phyloP scores from a whole-genome alignment of 2,888 invertebrate species.

The Zeuzera pyrina region DNA sequence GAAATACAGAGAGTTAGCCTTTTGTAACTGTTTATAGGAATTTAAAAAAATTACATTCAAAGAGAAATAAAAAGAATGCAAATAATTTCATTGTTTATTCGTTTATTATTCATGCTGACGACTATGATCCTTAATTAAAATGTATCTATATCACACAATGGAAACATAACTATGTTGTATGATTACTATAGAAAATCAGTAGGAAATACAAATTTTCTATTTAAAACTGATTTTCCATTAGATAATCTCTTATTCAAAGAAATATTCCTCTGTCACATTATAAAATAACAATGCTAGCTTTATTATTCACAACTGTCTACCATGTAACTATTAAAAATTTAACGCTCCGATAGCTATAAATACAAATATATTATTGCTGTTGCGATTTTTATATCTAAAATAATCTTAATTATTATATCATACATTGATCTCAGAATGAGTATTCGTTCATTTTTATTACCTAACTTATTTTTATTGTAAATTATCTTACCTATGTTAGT shows the following conservation, averaged over 20 bases:
- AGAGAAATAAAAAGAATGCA: constrained; percentile 19
- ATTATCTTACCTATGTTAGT: constrained; percentile 59
- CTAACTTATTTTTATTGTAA: constrained; percentile 43
- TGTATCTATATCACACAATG: constrained; percentile 68
- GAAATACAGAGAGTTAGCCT: no score
- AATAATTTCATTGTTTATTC: constrained; percentile 50
- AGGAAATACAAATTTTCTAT: background rate
- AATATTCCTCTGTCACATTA: constrained; percentile 44
- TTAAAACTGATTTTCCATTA: constrained; percentile 1
- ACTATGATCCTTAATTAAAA: constrained; percentile 64
- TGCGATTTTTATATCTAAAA: constrained; percentile 50
- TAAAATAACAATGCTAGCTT: constrained; percentile 64
- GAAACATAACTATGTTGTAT: constrained; percentile 49
- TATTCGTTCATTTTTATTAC: constrained; percentile 59
- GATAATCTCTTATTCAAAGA: constrained; percentile 6
- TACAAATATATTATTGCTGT: constrained; percentile 74
- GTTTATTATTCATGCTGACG: constrained; percentile 61
- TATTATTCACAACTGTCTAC: constrained; percentile 63
- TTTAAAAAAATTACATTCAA: no score
- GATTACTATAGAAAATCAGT: constrained; percentile 10
- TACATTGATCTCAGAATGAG: constrained; percentile 67
- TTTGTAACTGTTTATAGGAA: no score
- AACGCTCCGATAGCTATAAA: constrained; percentile 71
- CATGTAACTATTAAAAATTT: constrained; percentile 67
- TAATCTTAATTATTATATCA: constrained; percentile 45